Evolutionary conservation across 1,140 invertebrate species (phyloP), one percentile per base, ranked within the genome.

Genomic region (Drosophila pseudoananassae): DNA sequence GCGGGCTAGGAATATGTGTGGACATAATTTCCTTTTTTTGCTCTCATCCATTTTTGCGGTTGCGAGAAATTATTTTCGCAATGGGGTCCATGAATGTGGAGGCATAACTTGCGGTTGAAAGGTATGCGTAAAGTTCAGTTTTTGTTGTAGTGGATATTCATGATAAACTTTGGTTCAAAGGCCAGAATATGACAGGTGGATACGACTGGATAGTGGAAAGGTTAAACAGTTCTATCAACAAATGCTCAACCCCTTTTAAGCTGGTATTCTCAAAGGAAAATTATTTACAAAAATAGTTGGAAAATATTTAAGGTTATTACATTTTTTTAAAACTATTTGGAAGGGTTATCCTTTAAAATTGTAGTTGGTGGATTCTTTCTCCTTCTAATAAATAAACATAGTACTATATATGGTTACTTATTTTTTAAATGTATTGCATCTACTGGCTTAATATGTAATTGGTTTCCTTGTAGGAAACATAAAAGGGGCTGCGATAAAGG

Each of bases 11-110:
- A 60, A 51, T 53, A 76, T 58, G 46, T 68, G 69, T 54, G 69
- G 59, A 55, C 36, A 75, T 64, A 74, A 74, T 75, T 75, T 73
- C 33, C 45, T 60, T 27, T 45, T 56, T 54, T 64, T 74, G 33
- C 33, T 9, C 14, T 36, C 58, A 40, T 47, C 31, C 63, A 47
- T 55, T 68, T 69, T 38, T 70, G 66, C 6, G 66, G 64, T 40
- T 46, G 51, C 14, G 14, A 14, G 43, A 56, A 70, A 69, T 69
- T 69, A 70, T 70, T 69, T 70, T 38, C 27, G 43, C 66, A 70
- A 55, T 69, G 66, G 33, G 64, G 25, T 53, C 51, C 51, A 69
- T 56, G 66, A 40, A 69, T 56, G 66, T 68, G 36, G 66, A 15
- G 31, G 58, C n/a, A 20, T 23, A 56, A 25, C 40, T 38, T 56